Evolutionary conservation across 2,888 invertebrate species (phyloP).

Genomic region (Drosophila rellima): DNA sequence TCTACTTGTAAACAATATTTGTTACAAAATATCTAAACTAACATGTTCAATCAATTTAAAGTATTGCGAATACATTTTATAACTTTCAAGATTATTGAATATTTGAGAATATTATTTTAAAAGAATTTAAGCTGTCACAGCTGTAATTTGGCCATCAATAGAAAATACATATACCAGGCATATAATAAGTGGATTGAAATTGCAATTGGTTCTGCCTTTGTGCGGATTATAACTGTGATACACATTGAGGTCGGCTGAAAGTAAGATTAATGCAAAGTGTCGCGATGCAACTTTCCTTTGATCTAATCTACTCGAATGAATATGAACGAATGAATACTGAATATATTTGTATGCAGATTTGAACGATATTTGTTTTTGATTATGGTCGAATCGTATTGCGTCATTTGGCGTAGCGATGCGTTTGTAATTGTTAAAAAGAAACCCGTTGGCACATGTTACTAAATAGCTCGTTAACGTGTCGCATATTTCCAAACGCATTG

Average conservation of each 20-base stretch:
- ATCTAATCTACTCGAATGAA: neutral
- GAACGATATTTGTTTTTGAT: conserved; percentile 17
- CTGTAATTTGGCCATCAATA: conserved; percentile 35
- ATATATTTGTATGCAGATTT: conserved; percentile 24
- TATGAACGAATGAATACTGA: neutral
- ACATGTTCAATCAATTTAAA: no score
- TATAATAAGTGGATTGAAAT: conserved; percentile 19
- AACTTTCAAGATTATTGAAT: neutral
- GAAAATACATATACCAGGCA: conserved; percentile 5
- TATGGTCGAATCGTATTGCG: conserved; percentile 41
- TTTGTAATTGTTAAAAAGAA: conserved; percentile 30
- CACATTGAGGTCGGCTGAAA: conserved; percentile 75
- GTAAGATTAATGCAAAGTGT: conserved; percentile 39
- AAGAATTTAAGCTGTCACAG: conserved; percentile 15
- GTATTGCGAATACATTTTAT: no score
- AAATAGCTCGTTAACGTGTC: conserved; percentile 47
- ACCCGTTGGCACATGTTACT: conserved; percentile 58
- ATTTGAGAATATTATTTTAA: neutral
- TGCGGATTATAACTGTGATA: conserved; percentile 40
- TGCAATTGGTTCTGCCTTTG: conserved; percentile 74
- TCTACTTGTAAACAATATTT: no score
- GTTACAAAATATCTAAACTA: no score
- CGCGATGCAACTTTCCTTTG: conserved; percentile 43
- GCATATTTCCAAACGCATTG: conserved; percentile 50
- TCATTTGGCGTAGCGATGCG: conserved; percentile 48